Percentiles rank a stretch among this genome's conserved stretches.
These are phyloP conservation scores for Drosophila asahinai DNA, from an alignment of 1,140 invertebrate species.

Conservation along the genomic window DNA sequence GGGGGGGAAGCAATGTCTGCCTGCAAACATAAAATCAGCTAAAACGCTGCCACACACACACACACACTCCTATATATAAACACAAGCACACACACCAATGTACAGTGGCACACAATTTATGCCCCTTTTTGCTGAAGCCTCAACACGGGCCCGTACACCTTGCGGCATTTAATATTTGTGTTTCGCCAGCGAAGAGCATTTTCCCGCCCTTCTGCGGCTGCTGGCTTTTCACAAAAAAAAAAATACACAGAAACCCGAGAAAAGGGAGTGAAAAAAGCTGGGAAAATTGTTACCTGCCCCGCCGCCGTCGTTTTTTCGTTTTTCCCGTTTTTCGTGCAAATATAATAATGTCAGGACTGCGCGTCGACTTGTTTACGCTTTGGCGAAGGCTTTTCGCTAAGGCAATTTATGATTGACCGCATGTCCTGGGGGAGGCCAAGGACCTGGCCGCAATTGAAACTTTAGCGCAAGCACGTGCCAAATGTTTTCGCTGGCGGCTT, in stretches of 20 bases:
- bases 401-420: slow-evolving; percentile 79
- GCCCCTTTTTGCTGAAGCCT: slow-evolving; percentile 72
- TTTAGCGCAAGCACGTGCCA: slow-evolving; percentile 54
- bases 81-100: slow-evolving; percentile 12
- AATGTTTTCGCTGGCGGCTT: slow-evolving; percentile 49
- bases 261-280: not conserved
- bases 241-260: not conserved
- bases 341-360: slow-evolving; percentile 77
- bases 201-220: slow-evolving; percentile 14
- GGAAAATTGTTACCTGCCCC: slow-evolving; percentile 25
- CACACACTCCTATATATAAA: slow-evolving; percentile 13
- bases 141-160: slow-evolving; percentile 70
- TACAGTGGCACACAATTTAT: slow-evolving; percentile 43
- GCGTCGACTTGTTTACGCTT: slow-evolving; percentile 78
- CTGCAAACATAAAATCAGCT: slow-evolving; percentile 74
- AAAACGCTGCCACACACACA: slow-evolving; percentile 68
- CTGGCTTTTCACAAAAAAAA: slow-evolving; percentile 57
- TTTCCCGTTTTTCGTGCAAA: slow-evolving; percentile 54
- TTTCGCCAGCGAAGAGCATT: slow-evolving; percentile 49
- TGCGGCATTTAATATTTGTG: slow-evolving; percentile 82
- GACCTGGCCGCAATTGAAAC: slow-evolving; percentile 50
- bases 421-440: slow-evolving; percentile 48
- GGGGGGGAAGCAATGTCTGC: slow-evolving; percentile 26
- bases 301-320: not conserved
- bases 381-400: slow-evolving; percentile 62